phyloP scores from a whole-genome alignment of 2,888 invertebrate species.

The Drosophila mercatorum region DNA sequence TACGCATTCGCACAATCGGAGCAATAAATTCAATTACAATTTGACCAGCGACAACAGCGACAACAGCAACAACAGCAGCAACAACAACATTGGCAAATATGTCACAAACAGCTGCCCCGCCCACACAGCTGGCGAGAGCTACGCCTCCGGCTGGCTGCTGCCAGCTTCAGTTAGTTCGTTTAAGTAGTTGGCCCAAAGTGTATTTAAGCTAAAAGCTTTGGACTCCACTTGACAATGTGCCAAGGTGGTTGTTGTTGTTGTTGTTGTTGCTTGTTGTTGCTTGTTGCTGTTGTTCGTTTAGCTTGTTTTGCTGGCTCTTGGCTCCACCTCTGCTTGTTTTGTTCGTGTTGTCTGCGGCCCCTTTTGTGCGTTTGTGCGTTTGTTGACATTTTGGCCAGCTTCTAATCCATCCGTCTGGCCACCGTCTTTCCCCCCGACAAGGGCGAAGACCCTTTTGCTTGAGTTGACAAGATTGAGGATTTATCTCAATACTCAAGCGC shows the following conservation, averaged over 20 bases:
- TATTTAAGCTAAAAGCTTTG: conserved; percentile 79
- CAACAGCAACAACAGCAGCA: conserved; percentile 10
- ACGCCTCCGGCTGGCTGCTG: conserved; percentile 14
- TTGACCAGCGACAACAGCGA: conserved; percentile 31
- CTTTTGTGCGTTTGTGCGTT: conserved; percentile 28
- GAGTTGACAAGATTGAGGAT: conserved; percentile 29
- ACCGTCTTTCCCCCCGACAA: not conserved
- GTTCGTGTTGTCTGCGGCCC: conserved; percentile 20
- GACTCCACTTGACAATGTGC: conserved; percentile 73
- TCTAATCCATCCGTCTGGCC: conserved; percentile 48
- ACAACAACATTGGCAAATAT: conserved; percentile 48
- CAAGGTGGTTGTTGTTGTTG: conserved; percentile 42
- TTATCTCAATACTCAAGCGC: conserved; percentile 49
- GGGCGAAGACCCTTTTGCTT: conserved; percentile 31
- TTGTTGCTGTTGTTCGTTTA: conserved; percentile 5
- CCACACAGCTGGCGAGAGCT: not conserved
- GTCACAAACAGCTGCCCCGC: conserved; percentile 45
- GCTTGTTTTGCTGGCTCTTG: conserved; percentile 7
- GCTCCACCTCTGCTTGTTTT: conserved; percentile 3
- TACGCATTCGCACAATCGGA: conserved; percentile 62
- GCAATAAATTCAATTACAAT: conserved; percentile 76
- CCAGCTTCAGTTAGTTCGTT: conserved; percentile 54
- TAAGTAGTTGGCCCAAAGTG: conserved; percentile 80
- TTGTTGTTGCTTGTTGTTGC: conserved; percentile 34
- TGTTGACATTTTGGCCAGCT: conserved; percentile 53